These are phyloP conservation scores for Heliothis subflexa DNA, from an alignment of 1,140 invertebrate species.

Conservation along the genomic window DNA sequence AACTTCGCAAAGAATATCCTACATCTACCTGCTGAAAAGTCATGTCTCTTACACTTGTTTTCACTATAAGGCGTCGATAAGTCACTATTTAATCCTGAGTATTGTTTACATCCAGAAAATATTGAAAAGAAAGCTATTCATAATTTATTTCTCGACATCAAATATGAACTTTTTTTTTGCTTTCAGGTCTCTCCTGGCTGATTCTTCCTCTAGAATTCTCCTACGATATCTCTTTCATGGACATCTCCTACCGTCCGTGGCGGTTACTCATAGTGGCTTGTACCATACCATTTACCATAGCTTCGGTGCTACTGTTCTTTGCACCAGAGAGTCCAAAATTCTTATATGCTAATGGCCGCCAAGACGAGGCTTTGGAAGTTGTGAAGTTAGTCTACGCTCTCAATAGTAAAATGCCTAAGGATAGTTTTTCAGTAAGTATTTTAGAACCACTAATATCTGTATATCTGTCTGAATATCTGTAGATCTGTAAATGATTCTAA, in stretches of 20 bases:
- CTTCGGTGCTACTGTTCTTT: slow-evolving; percentile 86
- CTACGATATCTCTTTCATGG: slow-evolving; percentile 68
- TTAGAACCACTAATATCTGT: not conserved
- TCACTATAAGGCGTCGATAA: no score
- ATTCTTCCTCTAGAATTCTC: slow-evolving; percentile 87
- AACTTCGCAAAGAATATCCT: no score
- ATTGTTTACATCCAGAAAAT: no score
- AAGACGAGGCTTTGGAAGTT: slow-evolving; percentile 86
- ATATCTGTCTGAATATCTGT: no score
- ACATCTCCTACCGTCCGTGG: slow-evolving; percentile 88
- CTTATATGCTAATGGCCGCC: slow-evolving; percentile 86
- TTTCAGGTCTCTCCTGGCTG: slow-evolving; percentile 89
- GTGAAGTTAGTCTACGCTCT: slow-evolving; percentile 86
- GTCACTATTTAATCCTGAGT: no score
- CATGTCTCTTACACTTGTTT: no score
- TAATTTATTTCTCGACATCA: no score
- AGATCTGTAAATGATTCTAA: no score
- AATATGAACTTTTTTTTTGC: not conserved
- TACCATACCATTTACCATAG: slow-evolving; percentile 88
- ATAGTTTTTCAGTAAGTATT: slow-evolving; percentile 72
- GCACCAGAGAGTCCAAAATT: slow-evolving; percentile 92
- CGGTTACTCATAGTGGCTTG: slow-evolving; percentile 89
- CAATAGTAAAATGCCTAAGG: slow-evolving; percentile 83
- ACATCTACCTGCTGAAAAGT: no score
- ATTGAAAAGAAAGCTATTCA: no score